Conservation (phyloP, 2,888 invertebrate species). For the Polydrusus cervinus region DNA sequence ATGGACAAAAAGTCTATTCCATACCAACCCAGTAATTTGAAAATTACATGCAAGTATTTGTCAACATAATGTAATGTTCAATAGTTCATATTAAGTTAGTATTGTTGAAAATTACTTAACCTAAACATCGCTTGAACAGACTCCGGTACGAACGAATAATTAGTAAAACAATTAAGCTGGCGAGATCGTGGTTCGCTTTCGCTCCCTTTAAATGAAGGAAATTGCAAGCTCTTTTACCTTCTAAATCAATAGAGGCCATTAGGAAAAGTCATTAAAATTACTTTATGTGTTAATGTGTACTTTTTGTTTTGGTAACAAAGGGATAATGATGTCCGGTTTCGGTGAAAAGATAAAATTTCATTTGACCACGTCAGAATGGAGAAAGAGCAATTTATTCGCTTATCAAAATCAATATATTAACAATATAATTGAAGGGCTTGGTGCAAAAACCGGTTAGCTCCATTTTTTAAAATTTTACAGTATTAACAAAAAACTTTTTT, state of each 20-base stretch:
- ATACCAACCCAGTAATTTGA: too few relatives aligned
- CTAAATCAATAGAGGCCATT: slow-evolving; percentile 27
- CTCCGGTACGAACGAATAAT: slow-evolving; percentile 24
- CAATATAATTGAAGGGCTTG: too few relatives aligned
- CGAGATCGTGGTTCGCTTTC: not conserved
- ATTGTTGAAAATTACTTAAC: slow-evolving; percentile 9
- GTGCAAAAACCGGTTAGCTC: too few relatives aligned
- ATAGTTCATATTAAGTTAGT: not conserved
- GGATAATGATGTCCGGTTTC: not conserved
- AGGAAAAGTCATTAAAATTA: slow-evolving; percentile 28
- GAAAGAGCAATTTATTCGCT: too few relatives aligned
- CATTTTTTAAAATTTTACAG: too few relatives aligned
- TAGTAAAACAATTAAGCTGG: slow-evolving; percentile 33
- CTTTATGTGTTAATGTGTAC: slow-evolving; percentile 8
- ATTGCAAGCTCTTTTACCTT: slow-evolving; percentile 29
- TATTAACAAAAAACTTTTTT: too few relatives aligned
- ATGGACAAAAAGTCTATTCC: too few relatives aligned
- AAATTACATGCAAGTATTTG: too few relatives aligned
- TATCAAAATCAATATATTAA: too few relatives aligned
- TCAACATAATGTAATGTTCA: too few relatives aligned
- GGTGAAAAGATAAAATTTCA: not conserved
- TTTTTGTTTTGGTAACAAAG: not conserved
- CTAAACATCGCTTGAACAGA: slow-evolving; percentile 13
- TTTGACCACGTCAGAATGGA: too few relatives aligned
- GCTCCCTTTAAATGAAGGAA: slow-evolving; percentile 13